Evolutionary conservation across 2,888 invertebrate species (phyloP).

Genomic region (Marronus borbonicus): DNA sequence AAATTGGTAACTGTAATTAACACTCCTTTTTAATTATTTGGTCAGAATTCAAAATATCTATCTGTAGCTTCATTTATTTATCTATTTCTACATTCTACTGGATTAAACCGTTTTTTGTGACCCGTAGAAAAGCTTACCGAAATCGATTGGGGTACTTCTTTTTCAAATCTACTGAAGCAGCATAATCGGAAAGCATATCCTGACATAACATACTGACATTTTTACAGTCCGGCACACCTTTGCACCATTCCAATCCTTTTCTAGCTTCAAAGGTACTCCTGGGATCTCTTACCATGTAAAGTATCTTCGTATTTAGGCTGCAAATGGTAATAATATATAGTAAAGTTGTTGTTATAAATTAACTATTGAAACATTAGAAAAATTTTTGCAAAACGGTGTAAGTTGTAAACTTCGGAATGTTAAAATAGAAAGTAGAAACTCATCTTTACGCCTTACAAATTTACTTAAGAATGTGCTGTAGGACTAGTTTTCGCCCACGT

Average conservation of each 20-base stretch:
- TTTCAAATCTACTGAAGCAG: constrained; percentile 79
- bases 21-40: too few species aligned
- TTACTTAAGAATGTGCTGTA: too few species aligned
- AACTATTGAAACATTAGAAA: too few species aligned
- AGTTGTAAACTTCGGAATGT: too few species aligned
- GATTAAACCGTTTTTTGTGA: not conserved
- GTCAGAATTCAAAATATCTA: too few species aligned
- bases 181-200: constrained; percentile 88
- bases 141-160: constrained; percentile 82
- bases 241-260: constrained; percentile 86
- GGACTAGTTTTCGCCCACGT: too few species aligned
- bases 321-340: constrained; percentile 56
- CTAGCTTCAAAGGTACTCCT: constrained; percentile 90
- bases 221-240: constrained; percentile 85
- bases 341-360: not conserved
- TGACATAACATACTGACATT: constrained; percentile 83
- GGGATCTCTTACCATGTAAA: constrained; percentile 88
- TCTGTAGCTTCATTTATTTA: too few species aligned
- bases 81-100: too few species aligned
- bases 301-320: constrained; percentile 82
- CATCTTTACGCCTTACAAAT: too few species aligned
- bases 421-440: too few species aligned
- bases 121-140: constrained; percentile 72
- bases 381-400: too few species aligned
- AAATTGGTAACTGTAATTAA: too few species aligned